A percentile compares a stretch with the other conserved stretches of the same genome.
These are phyloP conservation scores for Pachliopta kotzebuea DNA, from an alignment of 2,888 invertebrate genomes.

Conservation along the genomic window DNA sequence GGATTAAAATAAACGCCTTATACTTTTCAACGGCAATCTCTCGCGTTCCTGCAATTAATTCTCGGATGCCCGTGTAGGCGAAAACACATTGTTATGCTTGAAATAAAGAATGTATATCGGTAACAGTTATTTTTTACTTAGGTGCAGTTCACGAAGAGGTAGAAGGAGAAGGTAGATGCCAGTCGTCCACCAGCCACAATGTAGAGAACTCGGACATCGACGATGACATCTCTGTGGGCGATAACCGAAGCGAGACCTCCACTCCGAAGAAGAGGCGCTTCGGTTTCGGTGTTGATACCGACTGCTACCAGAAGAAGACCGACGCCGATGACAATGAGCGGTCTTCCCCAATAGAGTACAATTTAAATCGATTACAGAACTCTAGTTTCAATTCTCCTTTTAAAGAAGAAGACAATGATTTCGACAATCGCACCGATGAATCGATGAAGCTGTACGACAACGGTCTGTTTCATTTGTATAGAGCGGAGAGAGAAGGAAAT, in stretches of 20 bases:
- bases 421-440: constrained; percentile 54
- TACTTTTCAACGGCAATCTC: no score
- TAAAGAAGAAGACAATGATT: constrained; percentile 66
- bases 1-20: no score
- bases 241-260: constrained; percentile 68
- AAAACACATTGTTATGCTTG: no score
- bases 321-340: constrained; percentile 46
- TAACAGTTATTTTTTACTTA: constrained; percentile 38
- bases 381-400: constrained; percentile 62
- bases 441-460: constrained; percentile 64
- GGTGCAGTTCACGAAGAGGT: constrained; percentile 50
- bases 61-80: no score
- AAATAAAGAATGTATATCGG: no score
- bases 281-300: constrained; percentile 39
- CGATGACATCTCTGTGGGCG: constrained; percentile 71
- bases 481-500: constrained; percentile 55
- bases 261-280: constrained; percentile 50
- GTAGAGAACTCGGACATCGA: constrained; percentile 59
- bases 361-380: constrained; percentile 51
- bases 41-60: no score
- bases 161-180: constrained; percentile 46
- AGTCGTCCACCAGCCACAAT: constrained; percentile 50
- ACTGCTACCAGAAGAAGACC: constrained; percentile 44
- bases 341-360: constrained; percentile 56
- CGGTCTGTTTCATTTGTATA: constrained; percentile 66